Evolutionary conservation across 2,113 vertebrate genomes (phyloP).

Genomic region (Lucifuga dentata): DNA sequence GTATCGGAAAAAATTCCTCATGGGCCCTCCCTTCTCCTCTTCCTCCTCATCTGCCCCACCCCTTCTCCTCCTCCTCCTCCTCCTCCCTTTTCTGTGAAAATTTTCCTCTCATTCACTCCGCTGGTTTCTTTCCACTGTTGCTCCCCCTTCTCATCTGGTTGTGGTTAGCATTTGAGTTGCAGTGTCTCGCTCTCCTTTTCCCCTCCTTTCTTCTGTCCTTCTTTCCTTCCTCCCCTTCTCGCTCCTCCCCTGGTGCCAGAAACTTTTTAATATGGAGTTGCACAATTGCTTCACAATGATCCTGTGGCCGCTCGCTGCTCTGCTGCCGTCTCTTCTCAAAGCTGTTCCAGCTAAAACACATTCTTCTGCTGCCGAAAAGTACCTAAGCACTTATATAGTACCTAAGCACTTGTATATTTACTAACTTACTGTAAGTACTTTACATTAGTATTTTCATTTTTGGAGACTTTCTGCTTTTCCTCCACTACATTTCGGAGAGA

Average conservation of each 20-base stretch:
- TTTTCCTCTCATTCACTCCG: conserved; percentile 48
- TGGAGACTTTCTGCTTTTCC: no score
- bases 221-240: neutral
- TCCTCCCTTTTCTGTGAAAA: conserved; percentile 39
- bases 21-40: conserved; percentile 24
- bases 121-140: conserved; percentile 58
- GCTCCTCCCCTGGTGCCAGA: conserved; percentile 32
- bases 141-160: conserved; percentile 71
- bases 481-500: no score
- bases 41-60: conserved; percentile 2
- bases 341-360: no score
- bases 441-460: no score
- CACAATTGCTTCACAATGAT: conserved; percentile 32
- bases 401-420: no score
- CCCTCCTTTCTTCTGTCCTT: neutral
- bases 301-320: no score
- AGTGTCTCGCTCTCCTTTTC: conserved; percentile 41
- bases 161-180: conserved; percentile 65
- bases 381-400: no score
- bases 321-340: no score
- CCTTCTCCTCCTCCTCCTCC: conserved; percentile 23
- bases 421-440: no score
- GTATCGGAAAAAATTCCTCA: conserved; percentile 78
- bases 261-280: conserved; percentile 44
- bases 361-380: no score